These are phyloP conservation scores for Phyllostomus hastatus DNA, from an alignment of 2,113 vertebrate species.

Conservation along the genomic window DNA sequence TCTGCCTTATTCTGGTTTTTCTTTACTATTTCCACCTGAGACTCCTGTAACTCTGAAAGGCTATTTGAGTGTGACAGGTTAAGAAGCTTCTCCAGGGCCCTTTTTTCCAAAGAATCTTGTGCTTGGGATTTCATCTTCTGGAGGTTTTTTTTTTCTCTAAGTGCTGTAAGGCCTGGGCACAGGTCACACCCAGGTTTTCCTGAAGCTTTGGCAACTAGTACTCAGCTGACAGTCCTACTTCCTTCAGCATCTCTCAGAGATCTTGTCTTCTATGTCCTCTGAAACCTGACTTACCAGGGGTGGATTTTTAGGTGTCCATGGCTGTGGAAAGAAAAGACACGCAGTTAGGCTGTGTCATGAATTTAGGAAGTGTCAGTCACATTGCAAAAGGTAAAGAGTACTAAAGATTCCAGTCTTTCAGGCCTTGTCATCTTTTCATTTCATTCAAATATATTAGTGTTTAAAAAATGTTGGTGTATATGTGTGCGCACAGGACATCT, in stretches of 20 bases:
- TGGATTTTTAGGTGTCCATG: no score
- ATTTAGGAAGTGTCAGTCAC: no score
- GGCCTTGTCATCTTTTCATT: no score
- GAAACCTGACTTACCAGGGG: no score
- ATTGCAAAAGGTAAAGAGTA: no score
- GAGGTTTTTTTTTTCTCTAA: conserved; percentile 55
- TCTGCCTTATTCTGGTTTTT: not conserved
- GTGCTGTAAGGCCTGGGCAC: conserved; percentile 53
- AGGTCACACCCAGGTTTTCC: conserved; percentile 31
- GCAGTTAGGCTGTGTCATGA: no score
- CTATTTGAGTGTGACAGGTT: not conserved
- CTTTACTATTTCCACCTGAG: not conserved
- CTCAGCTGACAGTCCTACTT: conserved; percentile 40
- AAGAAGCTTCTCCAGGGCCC: conserved; percentile 50
- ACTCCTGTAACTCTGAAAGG: not conserved
- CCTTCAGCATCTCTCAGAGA: conserved; percentile 25
- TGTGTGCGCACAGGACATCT: no score
- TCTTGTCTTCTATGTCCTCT: no score
- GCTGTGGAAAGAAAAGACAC: no score
- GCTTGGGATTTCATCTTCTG: conserved; percentile 36
- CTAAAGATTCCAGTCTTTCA: no score
- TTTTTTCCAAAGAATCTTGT: conserved; percentile 43
- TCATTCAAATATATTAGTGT: no score
- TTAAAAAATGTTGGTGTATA: no score
- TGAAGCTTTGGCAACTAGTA: conserved; percentile 68